phyloP scores from a whole-genome alignment of 2,113 vertebrate species.

The Chelonoidis abingdonii region DNA sequence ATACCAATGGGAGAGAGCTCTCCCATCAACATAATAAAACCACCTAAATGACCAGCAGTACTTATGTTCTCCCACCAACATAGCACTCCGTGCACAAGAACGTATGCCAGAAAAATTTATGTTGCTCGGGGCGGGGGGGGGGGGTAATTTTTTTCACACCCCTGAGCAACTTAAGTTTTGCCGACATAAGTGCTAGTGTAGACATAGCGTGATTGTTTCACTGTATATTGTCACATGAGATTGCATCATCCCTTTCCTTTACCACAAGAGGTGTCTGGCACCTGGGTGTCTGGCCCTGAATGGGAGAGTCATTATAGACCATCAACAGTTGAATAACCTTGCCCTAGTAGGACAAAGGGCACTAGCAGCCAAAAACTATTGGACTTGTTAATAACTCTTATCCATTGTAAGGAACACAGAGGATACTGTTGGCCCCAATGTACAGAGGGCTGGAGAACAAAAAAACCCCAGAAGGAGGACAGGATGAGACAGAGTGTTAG shows the following conservation, averaged over 20 bases:
- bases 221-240: not conserved
- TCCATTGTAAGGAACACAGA: not conserved
- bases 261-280: not conserved
- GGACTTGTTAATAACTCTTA: not conserved
- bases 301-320: not conserved
- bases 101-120: too few species aligned
- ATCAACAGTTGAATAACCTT: not conserved
- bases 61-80: too few species aligned
- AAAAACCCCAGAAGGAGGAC: not conserved
- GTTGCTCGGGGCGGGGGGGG: too few species aligned
- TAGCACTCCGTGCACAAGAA: too few species aligned
- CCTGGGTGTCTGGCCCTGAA: not conserved
- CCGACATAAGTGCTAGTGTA: too few species aligned
- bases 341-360: not conserved
- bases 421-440: not conserved
- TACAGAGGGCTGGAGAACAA: not conserved
- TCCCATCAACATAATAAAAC: too few species aligned
- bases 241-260: not conserved
- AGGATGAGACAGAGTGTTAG: not conserved
- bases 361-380: not conserved
- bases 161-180: too few species aligned
- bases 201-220: not conserved
- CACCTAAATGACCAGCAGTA: too few species aligned
- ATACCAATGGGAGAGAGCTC: too few species aligned
- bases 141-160: too few species aligned